Base-by-base conservation (phyloP, 2,113 vertebrate genomes). In the Tricholaema leucomelas region DNA sequence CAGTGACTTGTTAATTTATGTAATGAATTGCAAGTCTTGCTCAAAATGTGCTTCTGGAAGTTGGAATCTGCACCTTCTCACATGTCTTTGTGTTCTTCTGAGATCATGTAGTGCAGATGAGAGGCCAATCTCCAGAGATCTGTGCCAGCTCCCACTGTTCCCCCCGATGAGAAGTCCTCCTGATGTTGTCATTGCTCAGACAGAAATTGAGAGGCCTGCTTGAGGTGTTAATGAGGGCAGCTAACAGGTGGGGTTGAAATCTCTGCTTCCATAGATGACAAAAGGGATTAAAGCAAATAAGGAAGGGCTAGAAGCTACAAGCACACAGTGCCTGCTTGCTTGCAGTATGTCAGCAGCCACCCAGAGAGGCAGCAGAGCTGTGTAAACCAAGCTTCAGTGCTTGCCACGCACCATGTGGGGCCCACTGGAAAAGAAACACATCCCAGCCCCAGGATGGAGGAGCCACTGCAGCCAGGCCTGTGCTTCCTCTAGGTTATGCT, bases 341-440 rank as follows among this genome's bases (percentile, higher is more conserved):
- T 28, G 9, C 1, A 1, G 28, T 12, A 4, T 15, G 4, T 59
- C 61, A 48, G 6, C 38, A 54, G 58, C 61, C n/a, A 1, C 36
- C 64, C 33, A 15, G 25, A 30, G 48, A 61, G 30, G 28, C 60
- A 82, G 28, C 67, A 71, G 75, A 40, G 10, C 20, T 19, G 9
- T 23, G 18, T 35, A 20, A 35, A 15, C 10, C 35, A n/a, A 20
- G 23, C 31, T 19, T 6, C 85, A 46, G 28, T 31, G 24, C 31
- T 42, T 46, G 38, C 5, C 3, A 3, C 54, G 14, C 24, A 55
- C 33, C 48, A 27, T 5, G 2, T 11, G 33, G 55, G 36, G 75
- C 16, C 33, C 28, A 5, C 28, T 64, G 36, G 19, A 40, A 63
- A 23, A 48, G 33, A 64, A 19, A 1, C 5, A 1, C 1, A 0